These are phyloP conservation scores for Polydrusus tereticollis DNA, from an alignment of 2,888 invertebrate genomes.

Conservation along the genomic window DNA sequence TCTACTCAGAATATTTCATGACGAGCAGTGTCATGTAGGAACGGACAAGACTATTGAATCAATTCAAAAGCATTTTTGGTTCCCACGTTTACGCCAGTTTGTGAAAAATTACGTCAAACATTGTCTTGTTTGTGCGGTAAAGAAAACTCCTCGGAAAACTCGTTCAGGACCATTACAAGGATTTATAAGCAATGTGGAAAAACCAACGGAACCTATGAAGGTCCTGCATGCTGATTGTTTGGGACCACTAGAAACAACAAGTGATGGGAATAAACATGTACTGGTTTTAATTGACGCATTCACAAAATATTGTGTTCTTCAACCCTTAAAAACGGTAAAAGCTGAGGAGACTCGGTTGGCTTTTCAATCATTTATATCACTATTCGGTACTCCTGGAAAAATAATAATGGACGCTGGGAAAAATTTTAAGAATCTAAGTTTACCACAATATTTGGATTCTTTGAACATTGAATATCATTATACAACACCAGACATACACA, in stretches of 20 bases:
- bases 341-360: conserved; percentile 36
- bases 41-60: conserved; percentile 47
- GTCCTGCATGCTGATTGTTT: conserved; percentile 11
- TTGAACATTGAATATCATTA: conserved; percentile 11
- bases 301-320: conserved; percentile 46
- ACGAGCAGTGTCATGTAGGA: conserved; percentile 54
- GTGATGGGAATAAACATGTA: conserved; percentile 21
- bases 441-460: conserved; percentile 46
- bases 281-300: conserved; percentile 49
- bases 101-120: conserved; percentile 35
- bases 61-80: conserved; percentile 47
- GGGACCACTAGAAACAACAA: neutral
- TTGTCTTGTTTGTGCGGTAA: conserved; percentile 34
- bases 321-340: conserved; percentile 48
- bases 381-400: conserved; percentile 49
- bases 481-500: too few species aligned
- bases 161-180: conserved; percentile 29
- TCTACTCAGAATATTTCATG: conserved; percentile 53
- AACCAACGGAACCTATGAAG: conserved; percentile 39
- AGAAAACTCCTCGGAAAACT: too few species aligned
- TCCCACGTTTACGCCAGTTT: conserved; percentile 33
- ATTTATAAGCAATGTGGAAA: conserved; percentile 41
- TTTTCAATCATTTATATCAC: conserved; percentile 42
- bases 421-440: conserved; percentile 47
- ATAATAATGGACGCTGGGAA: too few species aligned